Evolutionary conservation across 2,113 vertebrate genomes (phyloP), one percentile per base, ranked within the genome.

Genomic region (Misgurnus mizolepis): DNA sequence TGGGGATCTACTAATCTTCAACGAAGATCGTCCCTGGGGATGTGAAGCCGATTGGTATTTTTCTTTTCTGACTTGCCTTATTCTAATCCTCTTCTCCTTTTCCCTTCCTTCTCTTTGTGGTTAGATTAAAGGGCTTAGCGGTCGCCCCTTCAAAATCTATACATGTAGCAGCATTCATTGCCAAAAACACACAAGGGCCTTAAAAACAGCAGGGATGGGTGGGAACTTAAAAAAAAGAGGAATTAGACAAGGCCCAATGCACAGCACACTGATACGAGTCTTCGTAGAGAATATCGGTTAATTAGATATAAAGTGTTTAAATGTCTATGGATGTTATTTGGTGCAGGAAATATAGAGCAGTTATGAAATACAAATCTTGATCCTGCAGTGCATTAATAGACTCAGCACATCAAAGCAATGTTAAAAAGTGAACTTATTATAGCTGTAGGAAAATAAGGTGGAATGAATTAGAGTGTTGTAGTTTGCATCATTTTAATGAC

Each of bases 61-160:
- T 76, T 43, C 34, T 41, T 77, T 65, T 69, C 68, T 74, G 76
- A 73, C 68, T 77, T 80, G 80, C 71, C 68, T 61, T 11, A 61
- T 66, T 4, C 6, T 80, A 72, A 85, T 82, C 56, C 61, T 65
- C 43, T 18, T 15, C 61, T 76, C 65, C 73, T 75, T 80, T 69
- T 81, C 82, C 85, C 85, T 84, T 78, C 85, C 85, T 85, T 80
- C 83, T 88, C 76, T 89, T 91, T 91, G 89, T 90, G 69, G 71
- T 80, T 60, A 86, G 91, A 91, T 93, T 90, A 93, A 76, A 80
- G 81, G 74, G 84, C 81, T 88, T 91, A 88, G 86, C 77, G 83
- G 87, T 34, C 55, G 68, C 69, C 69, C 60, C 60, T 72, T 34
- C 79, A 49, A 86, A n/a, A 71, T 86, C 81, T 85, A 84, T 78